These are phyloP conservation scores for Erinaceus europaeus DNA, from an alignment of 2,113 vertebrate species.

Conservation along the genomic window DNA sequence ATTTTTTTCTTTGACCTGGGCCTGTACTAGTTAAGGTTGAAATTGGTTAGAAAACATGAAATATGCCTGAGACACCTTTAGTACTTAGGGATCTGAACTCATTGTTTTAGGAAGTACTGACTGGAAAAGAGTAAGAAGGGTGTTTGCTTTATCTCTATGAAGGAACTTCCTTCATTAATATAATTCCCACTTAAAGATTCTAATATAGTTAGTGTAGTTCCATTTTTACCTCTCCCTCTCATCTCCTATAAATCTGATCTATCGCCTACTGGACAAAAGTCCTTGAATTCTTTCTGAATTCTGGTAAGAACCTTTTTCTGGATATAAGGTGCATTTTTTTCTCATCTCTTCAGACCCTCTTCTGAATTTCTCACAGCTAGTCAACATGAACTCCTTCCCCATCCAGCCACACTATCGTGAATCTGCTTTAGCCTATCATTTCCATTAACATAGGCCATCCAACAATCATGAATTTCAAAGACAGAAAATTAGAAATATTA, in stretches of 20 bases:
- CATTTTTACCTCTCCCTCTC: too few relatives aligned
- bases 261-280: too few relatives aligned
- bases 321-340: too few relatives aligned
- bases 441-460: background rate
- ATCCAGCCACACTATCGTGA: too few relatives aligned
- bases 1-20: background rate
- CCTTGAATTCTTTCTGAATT: too few relatives aligned
- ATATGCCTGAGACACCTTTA: background rate
- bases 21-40: background rate
- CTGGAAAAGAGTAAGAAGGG: background rate
- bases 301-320: too few relatives aligned
- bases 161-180: background rate
- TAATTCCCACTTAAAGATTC: background rate
- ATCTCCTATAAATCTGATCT: too few relatives aligned
- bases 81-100: background rate
- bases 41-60: background rate
- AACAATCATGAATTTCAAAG: background rate
- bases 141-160: background rate
- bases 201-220: too few relatives aligned
- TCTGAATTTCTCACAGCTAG: too few relatives aligned
- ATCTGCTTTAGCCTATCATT: background rate
- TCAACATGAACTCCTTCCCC: too few relatives aligned
- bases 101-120: background rate
- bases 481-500: slow-evolving; percentile 5
- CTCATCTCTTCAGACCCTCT: too few relatives aligned